Percentiles rank a stretch among this genome's conserved stretches.
Evolutionary conservation across 2,797 vertebrate species (phyloP).

Genomic region (Chelon labrosus): DNA sequence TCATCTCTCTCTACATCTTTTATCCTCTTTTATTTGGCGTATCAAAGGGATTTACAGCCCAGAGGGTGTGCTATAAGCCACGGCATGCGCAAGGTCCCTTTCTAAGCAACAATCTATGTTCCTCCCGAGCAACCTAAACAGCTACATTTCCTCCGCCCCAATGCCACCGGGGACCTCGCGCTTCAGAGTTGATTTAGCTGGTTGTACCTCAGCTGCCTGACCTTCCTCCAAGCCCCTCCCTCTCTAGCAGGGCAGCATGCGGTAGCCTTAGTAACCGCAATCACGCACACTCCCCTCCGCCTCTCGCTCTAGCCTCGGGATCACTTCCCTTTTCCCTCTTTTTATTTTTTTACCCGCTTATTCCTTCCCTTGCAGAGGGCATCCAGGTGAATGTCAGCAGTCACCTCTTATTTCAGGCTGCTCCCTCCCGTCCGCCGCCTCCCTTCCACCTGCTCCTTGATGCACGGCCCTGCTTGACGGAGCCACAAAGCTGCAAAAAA

Average conservation of each 20-base stretch:
- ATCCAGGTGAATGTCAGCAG: constrained; percentile 72
- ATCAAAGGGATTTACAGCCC: constrained; percentile 70
- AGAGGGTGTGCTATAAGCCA: constrained; percentile 53
- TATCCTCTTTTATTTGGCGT: constrained; percentile 64
- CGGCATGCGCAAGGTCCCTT: constrained; percentile 40
- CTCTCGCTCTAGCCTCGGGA: constrained; percentile 41
- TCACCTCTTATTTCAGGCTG: constrained; percentile 62
- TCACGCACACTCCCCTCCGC: constrained; percentile 44
- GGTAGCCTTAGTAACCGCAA: constrained; percentile 77
- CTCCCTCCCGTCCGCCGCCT: constrained; percentile 27
- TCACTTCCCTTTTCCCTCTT: constrained; percentile 12
- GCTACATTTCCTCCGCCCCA: constrained; percentile 68
- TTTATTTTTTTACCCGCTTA: not conserved
- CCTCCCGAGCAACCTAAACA: constrained; percentile 63
- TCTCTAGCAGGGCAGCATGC: constrained; percentile 54
- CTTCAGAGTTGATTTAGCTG: constrained; percentile 78
- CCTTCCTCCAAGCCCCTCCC: constrained; percentile 64
- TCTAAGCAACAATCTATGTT: constrained; percentile 63
- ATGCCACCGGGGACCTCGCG: constrained; percentile 62
- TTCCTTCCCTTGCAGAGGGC: constrained; percentile 62
- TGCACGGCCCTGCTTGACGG: constrained; percentile 35
- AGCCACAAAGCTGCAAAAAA: constrained; percentile 48
- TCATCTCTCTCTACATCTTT: constrained; percentile 70
- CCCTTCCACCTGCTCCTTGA: constrained; percentile 46
- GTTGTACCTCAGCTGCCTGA: constrained; percentile 65